Evolutionary conservation across 2,888 invertebrate species (phyloP), one percentile per base, ranked within the genome.

Genomic region (Tolmerus cingulatus): DNA sequence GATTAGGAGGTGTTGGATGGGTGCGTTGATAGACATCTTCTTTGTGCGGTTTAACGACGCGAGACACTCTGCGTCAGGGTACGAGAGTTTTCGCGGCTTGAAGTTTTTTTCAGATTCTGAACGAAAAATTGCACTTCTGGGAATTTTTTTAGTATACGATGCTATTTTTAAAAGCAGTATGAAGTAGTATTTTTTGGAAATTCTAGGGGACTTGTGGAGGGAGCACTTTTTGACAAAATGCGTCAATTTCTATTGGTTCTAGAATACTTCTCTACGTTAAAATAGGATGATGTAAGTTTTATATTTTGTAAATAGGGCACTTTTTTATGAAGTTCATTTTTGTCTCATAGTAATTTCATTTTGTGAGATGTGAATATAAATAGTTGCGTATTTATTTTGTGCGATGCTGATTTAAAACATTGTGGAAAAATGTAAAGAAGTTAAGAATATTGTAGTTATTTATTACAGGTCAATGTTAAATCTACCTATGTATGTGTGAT

Each of bases 1-100:
- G 51, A 79, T 79, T 79, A 46, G 30, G 51, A 79, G 46, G 79
- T 79, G 79, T 51, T 79, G 79, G 79, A 79, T 79, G 79, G 51
- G 51, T 79, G 79, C 51, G 46, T 14, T 51, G 79, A 79, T 79
- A n/a, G 30, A 30, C 14, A 30, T 30, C 79, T 46, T 51, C 51
- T 79, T 30, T 79, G 66, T 27, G 66, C 66, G 27, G 66, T 66
- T 46, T 66, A 66, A 66, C 19, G 27, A 12, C 14, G 23, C 66
- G 66, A 27, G 8, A 66, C 66, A 27, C 12, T 19, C 12, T 23
- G 66, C 23, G 66, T 19, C 66, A 9, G 23, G 27, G 19, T 3
- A 23, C n/a, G 23, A 66, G 9, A 9, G 9, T 66, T 66, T 66
- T 66, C 27, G 66, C 66, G 66, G 66, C 66, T 8, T 23, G 79